Evolutionary conservation across 2,888 invertebrate species (phyloP).

Genomic region (Adineta ricciae): DNA sequence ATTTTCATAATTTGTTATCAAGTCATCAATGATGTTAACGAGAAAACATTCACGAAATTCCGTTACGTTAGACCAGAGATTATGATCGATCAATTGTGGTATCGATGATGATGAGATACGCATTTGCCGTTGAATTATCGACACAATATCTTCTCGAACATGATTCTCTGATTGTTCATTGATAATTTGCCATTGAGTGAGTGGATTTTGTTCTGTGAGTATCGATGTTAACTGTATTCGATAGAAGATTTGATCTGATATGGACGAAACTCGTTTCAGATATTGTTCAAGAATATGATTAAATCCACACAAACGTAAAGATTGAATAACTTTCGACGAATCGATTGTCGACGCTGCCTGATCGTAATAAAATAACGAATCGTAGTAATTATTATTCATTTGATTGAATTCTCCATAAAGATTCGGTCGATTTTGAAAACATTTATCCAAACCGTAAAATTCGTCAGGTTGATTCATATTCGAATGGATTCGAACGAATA

Average conservation of each 20-base stretch:
- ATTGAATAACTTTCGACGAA: background rate
- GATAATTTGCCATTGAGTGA: background rate
- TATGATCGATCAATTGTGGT: background rate
- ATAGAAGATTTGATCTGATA: background rate
- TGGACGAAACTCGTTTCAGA: background rate
- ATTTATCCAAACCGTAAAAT: background rate
- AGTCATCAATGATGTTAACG: background rate
- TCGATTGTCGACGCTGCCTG: background rate
- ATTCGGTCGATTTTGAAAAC: background rate
- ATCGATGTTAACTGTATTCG: background rate
- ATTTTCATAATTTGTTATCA: background rate
- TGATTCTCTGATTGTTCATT: background rate
- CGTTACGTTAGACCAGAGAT: background rate
- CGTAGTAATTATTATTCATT: background rate
- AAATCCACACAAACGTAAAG: background rate
- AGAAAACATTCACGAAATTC: background rate
- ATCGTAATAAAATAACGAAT: background rate
- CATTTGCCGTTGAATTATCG: background rate
- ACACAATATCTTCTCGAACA: background rate
- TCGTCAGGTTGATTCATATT: background rate
- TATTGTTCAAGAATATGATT: constrained; percentile 14
- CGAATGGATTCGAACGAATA: background rate
- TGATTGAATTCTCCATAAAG: background rate
- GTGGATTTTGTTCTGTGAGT: background rate
- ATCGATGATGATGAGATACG: background rate